Percentiles rank a stretch among this genome's conserved stretches.
These are phyloP conservation scores for Silurus glanis DNA, from an alignment of 2,113 vertebrate genomes.

Conservation along the genomic window DNA sequence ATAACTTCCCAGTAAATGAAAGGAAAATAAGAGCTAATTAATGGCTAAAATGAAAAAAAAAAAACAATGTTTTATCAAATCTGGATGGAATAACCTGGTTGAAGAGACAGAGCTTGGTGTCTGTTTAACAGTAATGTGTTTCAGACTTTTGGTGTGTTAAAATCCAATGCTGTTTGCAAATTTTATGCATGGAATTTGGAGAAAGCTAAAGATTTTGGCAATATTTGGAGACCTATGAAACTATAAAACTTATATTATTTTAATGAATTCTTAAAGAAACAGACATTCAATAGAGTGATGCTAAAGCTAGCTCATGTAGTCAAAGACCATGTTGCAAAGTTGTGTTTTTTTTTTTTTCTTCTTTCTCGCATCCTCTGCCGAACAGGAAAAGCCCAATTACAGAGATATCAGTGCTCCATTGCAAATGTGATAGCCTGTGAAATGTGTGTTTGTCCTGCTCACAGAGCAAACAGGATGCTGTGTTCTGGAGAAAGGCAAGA, in stretches of 20 bases:
- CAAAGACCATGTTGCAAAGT: neutral
- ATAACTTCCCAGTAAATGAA: neutral
- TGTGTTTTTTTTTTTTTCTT: neutral
- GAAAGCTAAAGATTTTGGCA: neutral
- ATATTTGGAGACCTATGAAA: neutral
- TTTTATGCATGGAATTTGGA: neutral
- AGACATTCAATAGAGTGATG: neutral
- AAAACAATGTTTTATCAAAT: neutral
- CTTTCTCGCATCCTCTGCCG: conserved; percentile 29
- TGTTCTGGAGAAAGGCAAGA: conserved; percentile 61
- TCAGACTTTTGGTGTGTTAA: neutral
- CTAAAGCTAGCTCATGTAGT: neutral
- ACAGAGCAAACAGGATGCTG: conserved; percentile 75
- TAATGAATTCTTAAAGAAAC: neutral
- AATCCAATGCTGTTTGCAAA: too few species aligned
- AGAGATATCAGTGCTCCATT: conserved; percentile 65
- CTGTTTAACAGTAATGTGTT: neutral
- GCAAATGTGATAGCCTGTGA: conserved; percentile 72
- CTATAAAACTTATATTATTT: neutral
- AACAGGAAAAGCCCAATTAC: conserved; percentile 74
- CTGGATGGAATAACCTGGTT: neutral
- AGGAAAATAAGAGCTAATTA: neutral
- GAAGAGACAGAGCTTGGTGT: neutral
- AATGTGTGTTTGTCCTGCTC: conserved; percentile 72
- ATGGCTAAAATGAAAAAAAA: neutral